Evolutionary conservation across 1,140 invertebrate genomes (phyloP).

Genomic region (Camponotus floridanus): DNA sequence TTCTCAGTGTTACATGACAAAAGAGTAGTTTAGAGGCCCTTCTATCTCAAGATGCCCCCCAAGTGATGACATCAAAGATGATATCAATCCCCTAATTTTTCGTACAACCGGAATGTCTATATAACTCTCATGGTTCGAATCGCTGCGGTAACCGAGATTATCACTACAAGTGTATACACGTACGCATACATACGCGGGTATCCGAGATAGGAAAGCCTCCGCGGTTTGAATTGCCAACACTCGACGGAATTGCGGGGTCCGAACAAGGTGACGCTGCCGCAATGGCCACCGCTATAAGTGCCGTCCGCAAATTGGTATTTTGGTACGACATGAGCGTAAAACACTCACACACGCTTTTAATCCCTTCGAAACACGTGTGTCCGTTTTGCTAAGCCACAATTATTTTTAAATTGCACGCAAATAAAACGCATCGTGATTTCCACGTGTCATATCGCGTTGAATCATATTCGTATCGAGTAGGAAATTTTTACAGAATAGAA

Average conservation of each 20-base stretch:
- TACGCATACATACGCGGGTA: neutral
- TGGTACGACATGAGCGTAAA: constrained; percentile 45
- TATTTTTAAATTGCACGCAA: constrained; percentile 20
- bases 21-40: constrained; percentile 39
- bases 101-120: neutral
- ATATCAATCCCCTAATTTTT: constrained; percentile 15
- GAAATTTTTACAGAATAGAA: neutral
- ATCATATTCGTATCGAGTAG: constrained; percentile 28
- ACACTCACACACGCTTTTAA: constrained; percentile 19
- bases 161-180: neutral
- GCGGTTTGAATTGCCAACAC: constrained; percentile 41
- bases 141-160: constrained; percentile 33
- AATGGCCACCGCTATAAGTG: constrained; percentile 53
- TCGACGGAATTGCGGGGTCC: constrained; percentile 48
- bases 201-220: constrained; percentile 41
- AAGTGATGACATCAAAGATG: constrained; percentile 26
- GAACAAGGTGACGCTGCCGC: constrained; percentile 47
- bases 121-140: constrained; percentile 21
- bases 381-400: neutral
- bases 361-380: constrained; percentile 19
- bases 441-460: neutral
- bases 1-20: constrained; percentile 43
- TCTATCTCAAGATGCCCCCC: neutral
- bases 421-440: constrained; percentile 27
- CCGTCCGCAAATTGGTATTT: constrained; percentile 57